These are phyloP conservation scores for Ictalurus furcatus DNA, from an alignment of 2,113 vertebrate genomes.

Conservation along the genomic window DNA sequence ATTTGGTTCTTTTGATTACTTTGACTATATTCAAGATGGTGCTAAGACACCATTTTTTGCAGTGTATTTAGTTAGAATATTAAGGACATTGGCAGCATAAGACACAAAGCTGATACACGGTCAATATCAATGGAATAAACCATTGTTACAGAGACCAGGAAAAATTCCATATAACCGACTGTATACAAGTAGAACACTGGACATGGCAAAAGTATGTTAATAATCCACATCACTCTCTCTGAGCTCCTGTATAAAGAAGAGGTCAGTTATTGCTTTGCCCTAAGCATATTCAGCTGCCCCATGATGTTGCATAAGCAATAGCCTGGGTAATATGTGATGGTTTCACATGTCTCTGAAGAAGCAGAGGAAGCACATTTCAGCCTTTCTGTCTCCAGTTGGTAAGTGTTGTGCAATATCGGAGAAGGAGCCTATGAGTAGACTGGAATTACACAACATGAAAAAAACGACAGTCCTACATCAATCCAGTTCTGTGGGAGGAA, in stretches of 20 bases:
- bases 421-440: neutral
- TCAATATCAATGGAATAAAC: neutral
- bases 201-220: neutral
- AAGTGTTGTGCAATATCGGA: neutral
- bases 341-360: neutral
- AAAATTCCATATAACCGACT: neutral
- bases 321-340: neutral
- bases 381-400: neutral
- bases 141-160: neutral
- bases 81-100: neutral
- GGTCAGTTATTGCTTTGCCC: neutral
- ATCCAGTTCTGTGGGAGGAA: neutral
- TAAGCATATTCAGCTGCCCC: neutral
- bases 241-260: neutral
- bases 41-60: neutral
- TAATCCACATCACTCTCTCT: neutral
- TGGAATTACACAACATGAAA: neutral
- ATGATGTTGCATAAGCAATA: neutral
- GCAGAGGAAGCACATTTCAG: neutral
- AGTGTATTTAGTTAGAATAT: neutral
- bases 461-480: neutral
- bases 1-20: neutral
- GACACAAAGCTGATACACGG: neutral
- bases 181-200: neutral
- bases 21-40: neutral